phyloP scores from a whole-genome alignment of 2,797 vertebrate genomes.

The Pantherophis vulpinus region DNA sequence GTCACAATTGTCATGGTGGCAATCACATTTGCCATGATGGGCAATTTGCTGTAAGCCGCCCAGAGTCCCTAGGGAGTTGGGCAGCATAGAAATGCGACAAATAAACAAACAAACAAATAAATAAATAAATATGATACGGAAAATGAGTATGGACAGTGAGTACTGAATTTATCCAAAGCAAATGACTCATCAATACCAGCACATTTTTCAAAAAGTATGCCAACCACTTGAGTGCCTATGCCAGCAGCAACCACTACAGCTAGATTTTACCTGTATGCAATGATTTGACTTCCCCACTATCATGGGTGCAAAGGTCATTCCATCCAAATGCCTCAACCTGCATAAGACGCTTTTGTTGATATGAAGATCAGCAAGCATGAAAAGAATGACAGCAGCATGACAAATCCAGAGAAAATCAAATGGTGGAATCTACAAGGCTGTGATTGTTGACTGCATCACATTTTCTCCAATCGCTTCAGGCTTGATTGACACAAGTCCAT shows the following conservation, averaged over 20 bases:
- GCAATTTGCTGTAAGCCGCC: too few relatives aligned
- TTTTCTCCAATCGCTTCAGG: not conserved
- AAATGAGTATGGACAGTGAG: not conserved
- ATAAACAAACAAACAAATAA: too few relatives aligned
- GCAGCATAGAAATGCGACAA: too few relatives aligned
- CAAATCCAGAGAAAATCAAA: not conserved
- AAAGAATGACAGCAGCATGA: not conserved
- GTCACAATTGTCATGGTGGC: not conserved
- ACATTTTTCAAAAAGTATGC: not conserved
- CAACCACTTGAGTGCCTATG: not conserved
- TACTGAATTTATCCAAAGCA: not conserved
- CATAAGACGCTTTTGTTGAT: not conserved
- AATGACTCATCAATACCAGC: not conserved
- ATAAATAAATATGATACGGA: too few relatives aligned
- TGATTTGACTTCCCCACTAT: not conserved
- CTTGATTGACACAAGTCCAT: not conserved
- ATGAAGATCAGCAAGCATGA: not conserved
- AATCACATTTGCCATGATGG: too few relatives aligned
- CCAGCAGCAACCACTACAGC: not conserved
- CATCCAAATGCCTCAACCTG: not conserved
- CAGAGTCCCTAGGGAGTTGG: too few relatives aligned
- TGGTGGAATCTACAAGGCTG: not conserved
- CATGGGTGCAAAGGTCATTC: not conserved
- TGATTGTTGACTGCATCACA: not conserved
- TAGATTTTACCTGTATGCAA: not conserved